These are phyloP conservation scores for Myotis lucifugus DNA, from an alignment of 2,113 vertebrate genomes.

Conservation along the genomic window DNA sequence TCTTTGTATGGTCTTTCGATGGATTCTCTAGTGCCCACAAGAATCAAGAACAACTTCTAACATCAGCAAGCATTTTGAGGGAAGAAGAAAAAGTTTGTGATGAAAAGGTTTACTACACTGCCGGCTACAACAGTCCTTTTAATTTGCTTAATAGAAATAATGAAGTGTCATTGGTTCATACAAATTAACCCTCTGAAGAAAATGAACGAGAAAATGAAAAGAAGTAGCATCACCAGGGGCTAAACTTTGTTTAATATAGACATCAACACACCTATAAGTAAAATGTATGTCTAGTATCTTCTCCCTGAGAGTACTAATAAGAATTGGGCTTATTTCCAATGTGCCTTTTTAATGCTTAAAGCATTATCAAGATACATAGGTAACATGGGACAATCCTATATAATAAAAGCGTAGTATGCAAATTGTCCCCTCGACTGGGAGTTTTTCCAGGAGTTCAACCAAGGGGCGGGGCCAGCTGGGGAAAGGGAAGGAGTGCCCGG, in stretches of 20 bases:
- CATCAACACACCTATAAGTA: not conserved
- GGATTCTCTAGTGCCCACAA: constrained; percentile 85
- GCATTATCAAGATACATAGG: not conserved
- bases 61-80: constrained; percentile 85
- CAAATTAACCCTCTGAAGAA: constrained; percentile 61
- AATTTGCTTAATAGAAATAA: constrained; percentile 87
- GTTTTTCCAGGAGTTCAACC: too few species aligned
- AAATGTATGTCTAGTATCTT: not conserved
- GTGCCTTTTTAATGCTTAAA: constrained; percentile 44
- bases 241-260: constrained; percentile 8
- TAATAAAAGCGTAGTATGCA: too few species aligned
- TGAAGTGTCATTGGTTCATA: constrained; percentile 87
- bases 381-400: not conserved
- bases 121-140: constrained; percentile 87
- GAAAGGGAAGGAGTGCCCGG: too few species aligned
- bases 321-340: constrained; percentile 13
- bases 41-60: constrained; percentile 87
- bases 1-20: constrained; percentile 84
- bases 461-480: too few species aligned
- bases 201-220: constrained; percentile 44
- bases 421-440: too few species aligned
- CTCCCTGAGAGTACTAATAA: not conserved
- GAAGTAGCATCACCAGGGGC: constrained; percentile 8
- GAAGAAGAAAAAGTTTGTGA: constrained; percentile 84
- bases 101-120: constrained; percentile 87